These are phyloP conservation scores for Cromileptes altivelis DNA, from an alignment of 2,113 vertebrate genomes.

Conservation along the genomic window DNA sequence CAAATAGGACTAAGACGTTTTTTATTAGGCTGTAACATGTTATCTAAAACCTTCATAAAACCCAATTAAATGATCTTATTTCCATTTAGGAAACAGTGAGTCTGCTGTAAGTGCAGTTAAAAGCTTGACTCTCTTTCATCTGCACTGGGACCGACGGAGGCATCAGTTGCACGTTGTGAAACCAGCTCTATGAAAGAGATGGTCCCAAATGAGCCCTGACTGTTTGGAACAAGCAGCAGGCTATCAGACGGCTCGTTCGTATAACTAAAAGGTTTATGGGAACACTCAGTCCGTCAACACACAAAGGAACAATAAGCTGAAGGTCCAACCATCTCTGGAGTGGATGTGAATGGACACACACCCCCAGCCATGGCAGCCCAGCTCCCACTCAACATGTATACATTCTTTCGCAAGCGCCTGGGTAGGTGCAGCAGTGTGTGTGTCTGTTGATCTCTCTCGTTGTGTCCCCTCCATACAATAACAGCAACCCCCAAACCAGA, in stretches of 20 bases:
- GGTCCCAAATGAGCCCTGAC: conserved; percentile 33
- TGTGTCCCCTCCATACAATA: background rate
- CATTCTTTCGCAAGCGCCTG: conserved; percentile 17
- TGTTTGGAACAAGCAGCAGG: conserved; percentile 16
- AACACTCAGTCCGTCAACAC: conserved; percentile 31
- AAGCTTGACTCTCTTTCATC: conserved; percentile 58
- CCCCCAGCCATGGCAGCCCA: background rate
- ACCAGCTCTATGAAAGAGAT: background rate
- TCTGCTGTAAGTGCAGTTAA: conserved; percentile 49
- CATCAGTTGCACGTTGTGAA: conserved; percentile 25
- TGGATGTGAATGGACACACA: conserved; percentile 17
- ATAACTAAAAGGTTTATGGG: conserved; percentile 51
- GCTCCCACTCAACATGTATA: conserved; percentile 6
- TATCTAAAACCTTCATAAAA: conserved; percentile 57
- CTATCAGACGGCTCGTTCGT: conserved; percentile 11
- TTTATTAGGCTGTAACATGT: conserved; percentile 17
- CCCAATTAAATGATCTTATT: conserved; percentile 25
- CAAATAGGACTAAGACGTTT: conserved; percentile 13
- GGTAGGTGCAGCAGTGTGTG: background rate
- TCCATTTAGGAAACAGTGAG: conserved; percentile 49
- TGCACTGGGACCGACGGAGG: conserved; percentile 31
- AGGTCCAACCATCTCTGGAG: background rate
- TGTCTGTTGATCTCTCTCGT: background rate
- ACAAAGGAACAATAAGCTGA: conserved; percentile 32
- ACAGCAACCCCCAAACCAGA: background rate